phyloP scores from a whole-genome alignment of 1,140 invertebrate species.

The Halotydeus destructor region DNA sequence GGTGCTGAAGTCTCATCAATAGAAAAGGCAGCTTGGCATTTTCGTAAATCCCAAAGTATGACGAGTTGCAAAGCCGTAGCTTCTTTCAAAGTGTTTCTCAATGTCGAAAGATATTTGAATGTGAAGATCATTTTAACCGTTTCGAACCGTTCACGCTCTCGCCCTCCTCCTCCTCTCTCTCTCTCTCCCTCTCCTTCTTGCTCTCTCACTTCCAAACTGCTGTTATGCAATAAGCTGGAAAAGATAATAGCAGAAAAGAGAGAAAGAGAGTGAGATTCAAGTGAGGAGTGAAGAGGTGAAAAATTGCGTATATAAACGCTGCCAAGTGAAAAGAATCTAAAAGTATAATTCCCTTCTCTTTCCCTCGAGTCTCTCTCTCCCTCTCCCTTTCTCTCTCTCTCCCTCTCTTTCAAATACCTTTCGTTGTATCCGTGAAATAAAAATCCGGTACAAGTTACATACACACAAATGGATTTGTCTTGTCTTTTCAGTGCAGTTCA shows the following conservation, averaged over 20 bases:
- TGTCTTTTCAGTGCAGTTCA: too few relatives aligned
- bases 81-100: neutral
- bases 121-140: too few relatives aligned
- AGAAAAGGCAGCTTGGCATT: neutral
- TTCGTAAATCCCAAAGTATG: neutral
- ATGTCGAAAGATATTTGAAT: too few relatives aligned
- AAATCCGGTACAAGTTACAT: too few relatives aligned
- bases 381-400: too few relatives aligned
- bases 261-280: too few relatives aligned
- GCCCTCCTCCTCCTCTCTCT: conserved; percentile 1
- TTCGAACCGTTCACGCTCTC: neutral
- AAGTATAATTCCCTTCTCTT: neutral
- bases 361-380: neutral
- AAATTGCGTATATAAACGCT: neutral
- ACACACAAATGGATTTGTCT: too few relatives aligned
- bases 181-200: conserved; percentile 1
- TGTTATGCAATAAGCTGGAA: neutral
- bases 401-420: too few relatives aligned
- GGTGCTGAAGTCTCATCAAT: too few relatives aligned
- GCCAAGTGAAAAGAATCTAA: neutral
- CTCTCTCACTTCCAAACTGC: neutral
- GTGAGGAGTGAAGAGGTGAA: too few relatives aligned
- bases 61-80: neutral
- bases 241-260: too few relatives aligned
- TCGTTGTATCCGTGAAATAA: too few relatives aligned